These are phyloP conservation scores for Turnix velox DNA, from an alignment of 2,113 vertebrate genomes.

Conservation along the genomic window DNA sequence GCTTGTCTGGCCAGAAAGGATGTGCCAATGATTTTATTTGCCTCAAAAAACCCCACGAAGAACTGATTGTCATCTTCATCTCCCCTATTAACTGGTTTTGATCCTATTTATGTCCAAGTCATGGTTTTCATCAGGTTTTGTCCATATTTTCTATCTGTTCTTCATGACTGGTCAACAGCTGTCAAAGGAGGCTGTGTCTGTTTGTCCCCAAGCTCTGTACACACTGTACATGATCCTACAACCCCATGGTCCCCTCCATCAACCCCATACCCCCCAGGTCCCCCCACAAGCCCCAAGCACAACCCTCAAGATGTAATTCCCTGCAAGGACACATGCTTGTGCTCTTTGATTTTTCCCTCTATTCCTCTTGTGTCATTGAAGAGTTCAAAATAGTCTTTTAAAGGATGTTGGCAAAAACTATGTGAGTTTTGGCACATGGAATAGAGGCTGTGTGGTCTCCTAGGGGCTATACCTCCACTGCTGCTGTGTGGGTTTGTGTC, in stretches of 20 bases:
- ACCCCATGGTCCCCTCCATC: no score
- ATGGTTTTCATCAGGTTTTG: not conserved
- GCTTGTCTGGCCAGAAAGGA: not conserved
- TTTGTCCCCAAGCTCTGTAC: no score
- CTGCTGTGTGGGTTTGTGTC: not conserved
- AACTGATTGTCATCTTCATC: not conserved
- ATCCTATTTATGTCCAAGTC: not conserved
- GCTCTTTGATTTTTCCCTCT: not conserved
- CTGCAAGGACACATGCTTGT: not conserved
- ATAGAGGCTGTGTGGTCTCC: not conserved
- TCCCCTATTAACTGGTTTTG: not conserved
- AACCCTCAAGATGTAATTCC: no score
- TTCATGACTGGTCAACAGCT: not conserved
- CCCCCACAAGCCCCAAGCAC: no score
- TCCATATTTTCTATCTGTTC: not conserved
- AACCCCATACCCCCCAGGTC: no score
- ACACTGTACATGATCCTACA: no score
- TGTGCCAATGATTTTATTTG: not conserved
- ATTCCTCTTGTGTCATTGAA: not conserved
- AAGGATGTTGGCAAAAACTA: not conserved
- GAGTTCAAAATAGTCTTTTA: not conserved
- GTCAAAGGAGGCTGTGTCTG: no score
- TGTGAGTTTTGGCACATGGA: not conserved
- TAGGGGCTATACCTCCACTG: not conserved
- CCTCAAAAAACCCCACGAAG: not conserved